Evolutionary conservation across 2,888 invertebrate species (phyloP), one percentile per base, ranked within the genome.

Genomic region (Yponomeuta evonymella): DNA sequence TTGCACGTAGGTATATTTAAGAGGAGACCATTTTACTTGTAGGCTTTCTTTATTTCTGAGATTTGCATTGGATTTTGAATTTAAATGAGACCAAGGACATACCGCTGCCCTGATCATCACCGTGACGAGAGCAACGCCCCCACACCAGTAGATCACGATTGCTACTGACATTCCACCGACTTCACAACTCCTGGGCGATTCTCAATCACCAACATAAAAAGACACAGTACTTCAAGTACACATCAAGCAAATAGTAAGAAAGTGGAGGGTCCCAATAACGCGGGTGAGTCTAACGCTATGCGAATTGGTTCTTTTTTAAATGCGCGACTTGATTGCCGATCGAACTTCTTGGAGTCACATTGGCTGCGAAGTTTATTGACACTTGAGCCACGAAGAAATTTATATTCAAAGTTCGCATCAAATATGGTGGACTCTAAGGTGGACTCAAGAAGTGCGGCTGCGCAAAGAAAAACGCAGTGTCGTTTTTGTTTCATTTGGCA

Each of bases 61-160:
- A 15, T 58, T 58, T 15, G 51, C 4, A 58, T 58, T 58, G 2
- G 3, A 15, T 58, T 15, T 58, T 1, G 1, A 15, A 58, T 58
- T 58, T 15, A 58, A 58, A 58, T 58, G 15, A 58, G 51, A 12
- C 2, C 23, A 67, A 67, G n/a, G n/a, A 23, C 36, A 36, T 15
- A 15, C 67, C 48, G 67, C 43, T 33, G 43, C 11, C 43, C 67
- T 23, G 36, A 73, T 15, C 51, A 58, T 12, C 73, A 74, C 76
- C 67, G 72, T 70, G 68, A 70, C 75, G 79, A 79, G 88, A 85
- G 83, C 89, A 88, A 84, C 83, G 88, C 78, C 84, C 88, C 80
- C 78, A 79, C 87, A 89, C 88, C 88, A 88, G 87, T 80, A 77
- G 78, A 81, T 84, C 85, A 82, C 83, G 85, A 85, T 58, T 5